These are phyloP conservation scores for Tenrec ecaudatus DNA, from an alignment of 2,113 vertebrate species.

Conservation along the genomic window DNA sequence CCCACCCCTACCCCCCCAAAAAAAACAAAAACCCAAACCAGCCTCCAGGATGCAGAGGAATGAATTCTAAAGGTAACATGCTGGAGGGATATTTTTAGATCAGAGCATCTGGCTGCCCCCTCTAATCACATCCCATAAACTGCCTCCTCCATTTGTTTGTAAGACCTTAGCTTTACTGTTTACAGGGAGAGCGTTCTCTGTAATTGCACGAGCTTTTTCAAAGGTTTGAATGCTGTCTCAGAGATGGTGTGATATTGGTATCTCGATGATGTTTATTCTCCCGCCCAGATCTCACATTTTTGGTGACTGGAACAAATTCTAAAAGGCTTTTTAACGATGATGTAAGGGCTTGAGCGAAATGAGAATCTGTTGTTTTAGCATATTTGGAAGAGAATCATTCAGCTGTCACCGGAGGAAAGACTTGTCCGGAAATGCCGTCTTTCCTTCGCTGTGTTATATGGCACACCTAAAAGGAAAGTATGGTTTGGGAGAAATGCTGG, in stretches of 20 bases:
- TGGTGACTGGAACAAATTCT: conserved; percentile 81
- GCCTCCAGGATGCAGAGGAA: conserved; percentile 64
- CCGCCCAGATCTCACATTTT: conserved; percentile 59
- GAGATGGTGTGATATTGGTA: conserved; percentile 36
- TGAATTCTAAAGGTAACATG: conserved; percentile 79
- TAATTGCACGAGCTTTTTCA: conserved; percentile 78
- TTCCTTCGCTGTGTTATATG: conserved; percentile 62
- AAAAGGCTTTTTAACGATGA: conserved; percentile 77
- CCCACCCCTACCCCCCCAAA: background rate
- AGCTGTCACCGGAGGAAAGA: conserved; percentile 81
- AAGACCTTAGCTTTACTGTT: conserved; percentile 78
- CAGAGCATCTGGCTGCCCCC: conserved; percentile 79
- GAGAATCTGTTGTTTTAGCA: conserved; percentile 83
- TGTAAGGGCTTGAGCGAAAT: conserved; percentile 77
- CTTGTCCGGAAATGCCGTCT: conserved; percentile 81
- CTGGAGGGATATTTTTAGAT: conserved; percentile 78
- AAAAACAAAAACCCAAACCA: too few relatives aligned
- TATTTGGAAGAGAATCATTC: conserved; percentile 83
- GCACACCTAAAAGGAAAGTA: conserved; percentile 74
- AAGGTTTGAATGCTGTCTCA: conserved; percentile 73
- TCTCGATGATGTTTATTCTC: conserved; percentile 59
- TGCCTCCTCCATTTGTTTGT: conserved; percentile 80
- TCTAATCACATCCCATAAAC: conserved; percentile 81
- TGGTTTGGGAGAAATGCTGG: conserved; percentile 63
- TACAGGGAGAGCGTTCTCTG: conserved; percentile 70